These are phyloP conservation scores for Habropoda laboriosa DNA, from an alignment of 1,140 invertebrate species.

Conservation along the genomic window DNA sequence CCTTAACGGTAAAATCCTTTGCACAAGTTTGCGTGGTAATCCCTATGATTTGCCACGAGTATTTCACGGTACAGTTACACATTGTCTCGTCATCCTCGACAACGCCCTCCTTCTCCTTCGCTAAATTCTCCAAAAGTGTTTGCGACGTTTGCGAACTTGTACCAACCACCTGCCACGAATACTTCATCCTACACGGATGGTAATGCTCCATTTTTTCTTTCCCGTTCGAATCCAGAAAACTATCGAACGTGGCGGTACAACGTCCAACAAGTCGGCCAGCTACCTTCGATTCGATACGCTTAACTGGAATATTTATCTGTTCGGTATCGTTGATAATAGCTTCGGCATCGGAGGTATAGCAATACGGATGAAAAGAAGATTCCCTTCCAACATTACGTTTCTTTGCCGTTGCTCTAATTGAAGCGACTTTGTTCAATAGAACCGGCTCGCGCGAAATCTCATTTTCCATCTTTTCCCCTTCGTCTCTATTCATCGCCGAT, in stretches of 20 bases:
- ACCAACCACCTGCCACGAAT: constrained; percentile 71
- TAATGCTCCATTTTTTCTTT: background rate
- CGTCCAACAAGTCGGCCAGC: background rate
- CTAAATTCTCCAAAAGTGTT: constrained; percentile 40
- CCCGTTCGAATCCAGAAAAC: background rate
- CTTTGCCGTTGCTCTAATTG: background rate
- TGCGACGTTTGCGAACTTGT: constrained; percentile 62
- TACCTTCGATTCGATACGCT: background rate
- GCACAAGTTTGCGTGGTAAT: constrained; percentile 60
- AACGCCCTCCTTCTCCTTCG: background rate
- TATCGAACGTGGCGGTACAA: background rate
- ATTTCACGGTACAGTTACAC: constrained; percentile 58
- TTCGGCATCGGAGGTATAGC: background rate
- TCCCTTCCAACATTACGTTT: background rate
- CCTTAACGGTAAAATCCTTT: constrained; percentile 8
- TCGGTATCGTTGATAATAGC: background rate
- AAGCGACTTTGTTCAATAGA: background rate
- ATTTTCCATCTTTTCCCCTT: too few species aligned
- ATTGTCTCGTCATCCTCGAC: constrained; percentile 2
- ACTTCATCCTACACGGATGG: constrained; percentile 59
- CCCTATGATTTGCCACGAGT: constrained; percentile 72
- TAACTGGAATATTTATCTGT: background rate
- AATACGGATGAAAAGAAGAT: background rate
- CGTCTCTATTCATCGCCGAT: background rate
- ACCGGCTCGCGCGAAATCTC: background rate